Conservation (phyloP, 2,113 vertebrate species). For the Eptatretus burgeri region DNA sequence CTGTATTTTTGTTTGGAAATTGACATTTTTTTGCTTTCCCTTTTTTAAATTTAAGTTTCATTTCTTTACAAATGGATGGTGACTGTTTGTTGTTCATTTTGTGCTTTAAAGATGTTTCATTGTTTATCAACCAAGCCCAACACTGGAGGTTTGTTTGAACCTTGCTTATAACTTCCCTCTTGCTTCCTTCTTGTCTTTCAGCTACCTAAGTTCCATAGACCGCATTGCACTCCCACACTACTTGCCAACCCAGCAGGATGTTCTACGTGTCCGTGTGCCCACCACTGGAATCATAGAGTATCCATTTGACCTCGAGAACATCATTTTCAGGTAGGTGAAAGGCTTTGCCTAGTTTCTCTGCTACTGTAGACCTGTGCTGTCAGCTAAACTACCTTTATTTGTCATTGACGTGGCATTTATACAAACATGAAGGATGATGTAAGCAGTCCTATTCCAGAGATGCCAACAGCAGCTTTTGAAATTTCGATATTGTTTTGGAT, state of each 20-base stretch:
- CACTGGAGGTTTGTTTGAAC: background rate
- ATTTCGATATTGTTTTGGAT: no score
- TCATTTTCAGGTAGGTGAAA: conserved; percentile 9
- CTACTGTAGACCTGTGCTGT: no score
- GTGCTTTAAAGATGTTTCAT: background rate
- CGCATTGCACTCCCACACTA: conserved; percentile 15
- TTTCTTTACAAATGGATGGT: background rate
- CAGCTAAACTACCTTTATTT: no score
- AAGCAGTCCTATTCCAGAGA: no score
- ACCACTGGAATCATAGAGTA: conserved; percentile 25
- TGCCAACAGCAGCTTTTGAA: no score
- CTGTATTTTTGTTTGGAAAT: conserved; percentile 11
- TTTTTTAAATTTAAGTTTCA: conserved; percentile 10
- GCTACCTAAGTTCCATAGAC: conserved; percentile 20
- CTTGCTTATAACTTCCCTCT: background rate
- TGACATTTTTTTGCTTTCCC: no score
- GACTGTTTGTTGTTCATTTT: background rate
- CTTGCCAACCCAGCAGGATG: conserved; percentile 16
- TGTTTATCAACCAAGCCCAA: background rate
- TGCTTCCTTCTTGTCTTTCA: conserved; percentile 9
- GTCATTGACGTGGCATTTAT: no score
- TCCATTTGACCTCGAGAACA: conserved; percentile 7
- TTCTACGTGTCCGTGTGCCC: conserved; percentile 21
- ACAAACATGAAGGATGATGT: no score
- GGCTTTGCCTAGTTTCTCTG: no score